phyloP scores from a whole-genome alignment of 2,888 invertebrate species.

The Malthinus seriepunctatus region DNA sequence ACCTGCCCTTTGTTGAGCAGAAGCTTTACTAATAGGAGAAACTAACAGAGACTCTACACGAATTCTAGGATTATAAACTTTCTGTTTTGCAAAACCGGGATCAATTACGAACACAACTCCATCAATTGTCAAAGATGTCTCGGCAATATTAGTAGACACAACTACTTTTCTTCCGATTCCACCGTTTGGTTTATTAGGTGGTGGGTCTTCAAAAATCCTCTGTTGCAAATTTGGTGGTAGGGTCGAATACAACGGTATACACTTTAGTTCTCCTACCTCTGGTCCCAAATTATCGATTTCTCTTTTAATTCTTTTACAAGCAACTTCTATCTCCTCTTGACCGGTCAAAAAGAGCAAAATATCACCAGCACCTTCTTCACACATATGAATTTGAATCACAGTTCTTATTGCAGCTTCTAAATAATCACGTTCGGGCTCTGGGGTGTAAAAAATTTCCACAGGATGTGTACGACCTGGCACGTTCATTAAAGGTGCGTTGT shows the following conservation, averaged over 20 bases:
- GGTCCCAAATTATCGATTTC: constrained; percentile 94
- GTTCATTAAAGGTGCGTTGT: constrained; percentile 97
- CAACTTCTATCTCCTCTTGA: constrained; percentile 97
- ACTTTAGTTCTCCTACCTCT: constrained; percentile 95
- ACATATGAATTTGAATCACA: constrained; percentile 94
- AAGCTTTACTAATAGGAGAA: constrained; percentile 98
- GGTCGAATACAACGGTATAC: constrained; percentile 98
- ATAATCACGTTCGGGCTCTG: constrained; percentile 97
- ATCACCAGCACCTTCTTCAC: constrained; percentile 91
- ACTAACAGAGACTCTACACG: constrained; percentile 97
- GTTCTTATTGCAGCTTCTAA: constrained; percentile 98
- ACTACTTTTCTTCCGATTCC: constrained; percentile 83
- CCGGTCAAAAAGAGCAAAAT: constrained; percentile 80
- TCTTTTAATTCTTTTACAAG: constrained; percentile 94
- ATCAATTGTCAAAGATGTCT: constrained; percentile 98
- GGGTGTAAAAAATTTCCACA: constrained; percentile 98
- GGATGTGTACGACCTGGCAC: constrained; percentile 96
- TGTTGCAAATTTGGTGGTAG: constrained; percentile 96
- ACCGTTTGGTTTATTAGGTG: constrained; percentile 81
- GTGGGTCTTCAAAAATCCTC: constrained; percentile 95
- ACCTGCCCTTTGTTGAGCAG: constrained; percentile 92
- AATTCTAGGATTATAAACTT: constrained; percentile 71
- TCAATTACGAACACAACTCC: constrained; percentile 99
- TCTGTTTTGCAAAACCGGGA: constrained; percentile 99
- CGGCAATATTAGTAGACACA: constrained; percentile 98